These are phyloP conservation scores for Oncorhynchus nerka DNA, from an alignment of 2,113 vertebrate species.

Conservation along the genomic window DNA sequence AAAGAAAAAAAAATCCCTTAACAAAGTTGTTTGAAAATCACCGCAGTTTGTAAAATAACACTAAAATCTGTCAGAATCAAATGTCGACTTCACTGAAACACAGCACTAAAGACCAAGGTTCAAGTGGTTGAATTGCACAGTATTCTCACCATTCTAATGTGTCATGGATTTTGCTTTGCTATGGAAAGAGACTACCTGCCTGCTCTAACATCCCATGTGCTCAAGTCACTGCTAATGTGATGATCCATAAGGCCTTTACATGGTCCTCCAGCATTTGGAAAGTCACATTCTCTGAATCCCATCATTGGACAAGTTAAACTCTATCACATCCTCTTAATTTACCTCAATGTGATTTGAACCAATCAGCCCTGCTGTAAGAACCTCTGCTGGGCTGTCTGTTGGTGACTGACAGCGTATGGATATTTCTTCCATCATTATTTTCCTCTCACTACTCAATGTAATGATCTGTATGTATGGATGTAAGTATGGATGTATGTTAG, in stretches of 20 bases:
- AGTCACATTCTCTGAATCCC: neutral
- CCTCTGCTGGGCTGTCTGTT: too few relatives aligned
- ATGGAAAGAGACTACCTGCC: slow-evolving; percentile 44
- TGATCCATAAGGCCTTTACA: neutral
- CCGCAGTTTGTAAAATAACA: slow-evolving; percentile 28
- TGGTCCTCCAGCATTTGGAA: neutral
- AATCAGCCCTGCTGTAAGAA: neutral
- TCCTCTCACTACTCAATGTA: slow-evolving; percentile 46
- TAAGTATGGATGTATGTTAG: too few relatives aligned
- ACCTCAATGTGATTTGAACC: slow-evolving; percentile 6
- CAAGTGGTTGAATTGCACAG: slow-evolving; percentile 45
- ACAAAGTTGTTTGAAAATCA: slow-evolving; percentile 29
- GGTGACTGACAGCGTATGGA: neutral
- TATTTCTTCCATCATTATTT: neutral
- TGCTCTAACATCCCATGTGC: slow-evolving; percentile 59
- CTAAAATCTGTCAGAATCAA: slow-evolving; percentile 32
- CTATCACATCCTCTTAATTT: slow-evolving; percentile 29
- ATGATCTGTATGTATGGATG: slow-evolving; percentile 35
- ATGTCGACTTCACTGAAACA: slow-evolving; percentile 48
- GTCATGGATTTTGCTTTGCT: slow-evolving; percentile 28
- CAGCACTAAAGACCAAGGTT: slow-evolving; percentile 55
- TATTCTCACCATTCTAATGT: slow-evolving; percentile 15
- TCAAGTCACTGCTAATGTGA: slow-evolving; percentile 13
- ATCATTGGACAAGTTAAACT: slow-evolving; percentile 10
- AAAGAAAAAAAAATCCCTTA: slow-evolving; percentile 6